Evolutionary conservation across 1,140 invertebrate species (phyloP).

Genomic region (Saccostrea cuccullata): DNA sequence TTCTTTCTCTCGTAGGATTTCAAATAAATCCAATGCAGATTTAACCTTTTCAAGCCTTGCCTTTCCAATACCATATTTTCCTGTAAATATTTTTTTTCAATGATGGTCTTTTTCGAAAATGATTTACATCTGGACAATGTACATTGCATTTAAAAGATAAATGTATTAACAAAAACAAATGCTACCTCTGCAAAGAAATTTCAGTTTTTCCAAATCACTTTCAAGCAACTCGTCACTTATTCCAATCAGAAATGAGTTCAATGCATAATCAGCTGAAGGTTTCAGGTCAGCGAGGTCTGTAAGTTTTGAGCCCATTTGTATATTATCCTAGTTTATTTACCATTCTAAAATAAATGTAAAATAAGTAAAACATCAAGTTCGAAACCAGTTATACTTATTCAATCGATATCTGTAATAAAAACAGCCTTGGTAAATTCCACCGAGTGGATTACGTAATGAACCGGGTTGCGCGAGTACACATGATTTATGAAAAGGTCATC

Average conservation of each 20-base stretch:
- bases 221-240: slow-evolving; percentile 19
- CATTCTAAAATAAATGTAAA: too few relatives aligned
- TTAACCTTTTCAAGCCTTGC: slow-evolving; percentile 26
- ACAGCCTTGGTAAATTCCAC: too few relatives aligned
- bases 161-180: slow-evolving; percentile 6
- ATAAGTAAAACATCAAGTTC: too few relatives aligned
- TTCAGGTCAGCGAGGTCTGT: not conserved
- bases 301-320: not conserved
- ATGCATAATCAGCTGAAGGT: slow-evolving; percentile 23
- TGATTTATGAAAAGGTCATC: too few relatives aligned
- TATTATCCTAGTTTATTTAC: not conserved
- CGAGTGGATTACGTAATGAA: too few relatives aligned
- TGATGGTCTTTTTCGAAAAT: not conserved
- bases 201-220: slow-evolving; percentile 38
- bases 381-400: too few relatives aligned
- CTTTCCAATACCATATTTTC: slow-evolving; percentile 42
- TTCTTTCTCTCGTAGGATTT: slow-evolving; percentile 18
- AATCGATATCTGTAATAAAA: too few relatives aligned
- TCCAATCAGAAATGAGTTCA: slow-evolving; percentile 39
- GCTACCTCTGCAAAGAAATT: slow-evolving; percentile 28
- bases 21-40: slow-evolving; percentile 40
- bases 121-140: not conserved
- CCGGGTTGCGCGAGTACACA: too few relatives aligned
- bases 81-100: not conserved
- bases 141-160: not conserved